phyloP scores from a whole-genome alignment of 2,797 vertebrate species.

The Spinibarbus caldwelli region DNA sequence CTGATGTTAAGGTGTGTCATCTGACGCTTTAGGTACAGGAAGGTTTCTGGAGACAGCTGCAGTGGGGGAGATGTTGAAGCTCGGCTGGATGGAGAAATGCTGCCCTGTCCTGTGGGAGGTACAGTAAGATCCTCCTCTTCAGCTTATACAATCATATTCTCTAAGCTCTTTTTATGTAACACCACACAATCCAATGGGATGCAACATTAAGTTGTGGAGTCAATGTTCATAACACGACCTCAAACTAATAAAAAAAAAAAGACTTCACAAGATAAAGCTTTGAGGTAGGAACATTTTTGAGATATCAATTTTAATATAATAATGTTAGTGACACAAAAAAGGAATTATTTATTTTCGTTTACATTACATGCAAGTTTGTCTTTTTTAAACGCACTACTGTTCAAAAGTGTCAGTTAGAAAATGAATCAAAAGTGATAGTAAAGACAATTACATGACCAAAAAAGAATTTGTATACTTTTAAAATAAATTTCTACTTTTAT shows the following conservation, averaged over 20 bases:
- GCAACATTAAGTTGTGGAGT: not conserved
- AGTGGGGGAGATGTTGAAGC: constrained; percentile 92
- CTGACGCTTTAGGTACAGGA: constrained; percentile 85
- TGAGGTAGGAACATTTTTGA: not conserved
- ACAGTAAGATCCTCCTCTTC: constrained; percentile 54
- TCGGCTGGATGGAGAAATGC: constrained; percentile 90
- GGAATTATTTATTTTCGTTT: not conserved
- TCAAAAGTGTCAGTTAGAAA: not conserved
- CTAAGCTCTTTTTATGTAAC: not conserved
- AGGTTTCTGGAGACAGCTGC: constrained; percentile 95
- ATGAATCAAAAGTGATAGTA: not conserved
- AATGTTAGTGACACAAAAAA: not conserved
- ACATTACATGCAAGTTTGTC: not conserved
- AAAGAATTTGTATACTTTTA: not conserved
- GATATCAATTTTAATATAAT: not conserved
- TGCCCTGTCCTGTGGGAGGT: constrained; percentile 96
- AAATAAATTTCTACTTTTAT: not conserved
- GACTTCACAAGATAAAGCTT: not conserved
- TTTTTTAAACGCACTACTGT: not conserved
- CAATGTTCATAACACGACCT: not conserved
- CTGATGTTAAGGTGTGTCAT: not conserved
- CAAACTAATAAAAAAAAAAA: not conserved
- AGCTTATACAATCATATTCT: not conserved
- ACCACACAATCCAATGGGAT: not conserved
- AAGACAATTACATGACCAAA: not conserved